Evolutionary conservation across 1,140 invertebrate genomes (phyloP).

Genomic region (Armadillidium nasatum): DNA sequence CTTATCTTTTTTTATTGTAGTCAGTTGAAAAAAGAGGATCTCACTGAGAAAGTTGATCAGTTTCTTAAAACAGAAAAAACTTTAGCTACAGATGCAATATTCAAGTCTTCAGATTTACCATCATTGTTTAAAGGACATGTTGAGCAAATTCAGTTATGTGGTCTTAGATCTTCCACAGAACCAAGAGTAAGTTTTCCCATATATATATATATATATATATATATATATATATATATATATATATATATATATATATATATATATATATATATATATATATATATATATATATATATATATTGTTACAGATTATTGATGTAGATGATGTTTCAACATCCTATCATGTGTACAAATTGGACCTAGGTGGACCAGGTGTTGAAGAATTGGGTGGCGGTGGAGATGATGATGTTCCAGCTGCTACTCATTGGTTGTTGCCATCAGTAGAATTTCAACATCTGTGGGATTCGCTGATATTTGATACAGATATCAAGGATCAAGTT

Average conservation of each 20-base stretch:
- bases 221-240: neutral
- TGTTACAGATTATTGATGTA: neutral
- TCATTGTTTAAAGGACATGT: neutral
- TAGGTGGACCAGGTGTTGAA: slow-evolving; percentile 16
- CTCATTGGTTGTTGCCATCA: slow-evolving; percentile 27
- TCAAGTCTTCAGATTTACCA: neutral
- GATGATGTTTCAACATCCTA: neutral
- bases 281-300: neutral
- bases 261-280: neutral
- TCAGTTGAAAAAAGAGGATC: neutral
- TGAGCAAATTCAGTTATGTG: neutral
- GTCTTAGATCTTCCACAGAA: neutral
- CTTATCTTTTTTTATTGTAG: neutral
- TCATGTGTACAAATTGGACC: slow-evolving; percentile 20
- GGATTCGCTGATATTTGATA: slow-evolving; percentile 26
- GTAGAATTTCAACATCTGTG: slow-evolving; percentile 23
- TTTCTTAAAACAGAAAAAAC: neutral
- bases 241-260: neutral
- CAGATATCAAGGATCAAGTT: slow-evolving; percentile 24
- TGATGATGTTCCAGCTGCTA: slow-evolving; percentile 22
- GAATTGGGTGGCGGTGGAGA: slow-evolving; percentile 18
- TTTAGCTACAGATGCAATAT: neutral
- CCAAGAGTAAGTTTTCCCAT: neutral
- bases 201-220: neutral
- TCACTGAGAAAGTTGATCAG: neutral